Evolutionary conservation across 1,140 invertebrate genomes (phyloP), one percentile per base, ranked within the genome.

Genomic region (Drosophila baimaii): DNA sequence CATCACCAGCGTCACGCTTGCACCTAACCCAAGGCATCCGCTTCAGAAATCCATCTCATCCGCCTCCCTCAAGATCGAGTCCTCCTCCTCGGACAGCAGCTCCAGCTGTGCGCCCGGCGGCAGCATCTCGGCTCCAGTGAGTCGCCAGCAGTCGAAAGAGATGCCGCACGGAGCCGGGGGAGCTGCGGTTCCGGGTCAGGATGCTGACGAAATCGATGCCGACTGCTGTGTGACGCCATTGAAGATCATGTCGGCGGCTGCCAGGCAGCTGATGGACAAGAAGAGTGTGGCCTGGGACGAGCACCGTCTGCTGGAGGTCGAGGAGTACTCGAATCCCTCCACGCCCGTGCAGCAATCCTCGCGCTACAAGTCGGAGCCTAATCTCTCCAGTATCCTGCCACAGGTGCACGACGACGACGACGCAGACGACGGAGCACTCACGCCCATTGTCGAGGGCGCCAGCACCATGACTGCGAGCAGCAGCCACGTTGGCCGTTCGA

Each of bases 1-100:
- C 73, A 66, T 75, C 43, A 65, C 74, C 54, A 64, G 77, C 68
- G 41, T 81, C 49, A 71, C 43, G 13, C 69, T 66, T 25, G 63
- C 65, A 27, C 62, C 77, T 76, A 91, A 91, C 61, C 51, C 65
- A 19, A 44, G 56, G 52, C 86, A 91, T 77, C 55, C 74, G 49
- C 74, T 91, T 77, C 82, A 91, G 43, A 91, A 91, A 79, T 91
- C 91, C 57, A 90, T 91, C 47, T 91, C 91, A 77, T 91, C 91
- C 52, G 71, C 85, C 63, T 91, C 91, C 10, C 66, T 91, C 7
- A 86, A 90, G 17, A 69, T 77, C 6, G 82, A 90, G 35, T 73
- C 74, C 39, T 86, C 65, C 5, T 75, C 81, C 1, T 83, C 79
- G 58, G 79, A 74, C 61, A 90, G 79, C 52, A 88, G 77, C 59